Evolutionary conservation across 2,113 vertebrate genomes (phyloP), one percentile per base, ranked within the genome.

Genomic region (Gorsachius goisagi): DNA sequence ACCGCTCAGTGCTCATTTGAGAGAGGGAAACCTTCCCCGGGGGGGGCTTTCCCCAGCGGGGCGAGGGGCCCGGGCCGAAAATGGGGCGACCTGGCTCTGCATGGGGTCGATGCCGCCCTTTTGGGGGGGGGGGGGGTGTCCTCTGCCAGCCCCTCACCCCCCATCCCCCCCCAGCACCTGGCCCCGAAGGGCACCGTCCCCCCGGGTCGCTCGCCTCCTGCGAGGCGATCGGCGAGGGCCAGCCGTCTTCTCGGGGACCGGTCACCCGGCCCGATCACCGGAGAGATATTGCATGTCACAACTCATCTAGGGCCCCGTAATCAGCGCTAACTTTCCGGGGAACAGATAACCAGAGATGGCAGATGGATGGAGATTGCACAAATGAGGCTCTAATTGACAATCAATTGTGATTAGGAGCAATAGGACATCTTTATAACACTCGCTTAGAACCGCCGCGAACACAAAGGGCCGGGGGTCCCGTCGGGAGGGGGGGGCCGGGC

Each of bases 311-410:
- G 88, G 77, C 92, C 73, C 95, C 66, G 12, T 94, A 85, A 96
- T 96, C 97, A 94, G 88, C 64, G 86, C 33, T 92, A 97, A 95
- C 94, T 96, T 97, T 95, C 91, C 68, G 84, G 88, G 62, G 91
- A 95, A 69, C 95, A 97, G 97, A 98, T 98, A 98, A 98, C 97
- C 92, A 45, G 96, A 97, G 97, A 97, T 97, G 98, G 98, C 98
- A 98, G 98, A 97, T 98, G 97, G 98, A 97, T 94, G 96, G 72
- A 92, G 98, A 97, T 76, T 83, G 97, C 97, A 96, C 97, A 98
- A 98, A 98, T 97, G 98, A 98, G 97, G 90, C 97, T 97, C 97
- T 98, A 98, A 98, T 97, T 98, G 98, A 98, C 98, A 97, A 98
- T 98, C 98, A 98, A 97, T 98, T 98, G 97, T 97, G 98, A 98